Evolutionary conservation across 2,888 invertebrate species (phyloP).

Genomic region (Drosophila mercatorum): DNA sequence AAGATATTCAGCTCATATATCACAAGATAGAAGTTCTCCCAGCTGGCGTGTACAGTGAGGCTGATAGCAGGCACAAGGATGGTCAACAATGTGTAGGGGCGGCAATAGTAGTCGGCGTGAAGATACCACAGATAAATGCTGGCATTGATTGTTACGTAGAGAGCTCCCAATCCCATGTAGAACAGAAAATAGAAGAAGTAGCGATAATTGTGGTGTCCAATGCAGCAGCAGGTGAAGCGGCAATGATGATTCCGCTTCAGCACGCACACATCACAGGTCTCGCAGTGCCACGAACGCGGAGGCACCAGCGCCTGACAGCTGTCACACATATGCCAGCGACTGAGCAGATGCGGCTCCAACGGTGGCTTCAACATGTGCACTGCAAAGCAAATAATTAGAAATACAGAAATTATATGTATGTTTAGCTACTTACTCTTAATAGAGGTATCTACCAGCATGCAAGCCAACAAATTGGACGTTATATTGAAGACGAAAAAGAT

Average conservation of each 20-base stretch:
- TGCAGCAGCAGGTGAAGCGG: slow-evolving; percentile 94
- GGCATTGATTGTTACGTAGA: slow-evolving; percentile 90
- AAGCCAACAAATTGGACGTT: slow-evolving; percentile 90
- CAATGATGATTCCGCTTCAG: slow-evolving; percentile 94
- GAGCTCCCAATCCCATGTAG: slow-evolving; percentile 89
- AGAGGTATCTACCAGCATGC: slow-evolving; percentile 91
- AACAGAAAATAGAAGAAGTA: slow-evolving; percentile 92
- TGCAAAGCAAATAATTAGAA: slow-evolving; percentile 37
- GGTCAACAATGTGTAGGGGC: slow-evolving; percentile 87
- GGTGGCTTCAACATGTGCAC: slow-evolving; percentile 80
- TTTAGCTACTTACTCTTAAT: slow-evolving; percentile 86
- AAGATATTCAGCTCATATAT: slow-evolving; percentile 89
- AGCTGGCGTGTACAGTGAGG: slow-evolving; percentile 88
- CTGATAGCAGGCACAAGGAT: slow-evolving; percentile 91
- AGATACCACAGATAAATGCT: slow-evolving; percentile 87
- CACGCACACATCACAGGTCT: slow-evolving; percentile 92
- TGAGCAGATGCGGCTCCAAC: slow-evolving; percentile 81
- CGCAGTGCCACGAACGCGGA: slow-evolving; percentile 96
- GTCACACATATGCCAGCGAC: slow-evolving; percentile 90
- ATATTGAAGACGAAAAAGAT: slow-evolving; percentile 91
- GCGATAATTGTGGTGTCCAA: slow-evolving; percentile 94
- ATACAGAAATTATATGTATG: neutral
- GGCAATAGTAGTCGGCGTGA: slow-evolving; percentile 75
- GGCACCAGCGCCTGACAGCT: slow-evolving; percentile 90
- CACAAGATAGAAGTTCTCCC: slow-evolving; percentile 89